Percentiles rank a stretch among this genome's conserved stretches.
Conservation (phyloP, 2,797 vertebrate genomes). For the Melanotaenia nigrans region DNA sequence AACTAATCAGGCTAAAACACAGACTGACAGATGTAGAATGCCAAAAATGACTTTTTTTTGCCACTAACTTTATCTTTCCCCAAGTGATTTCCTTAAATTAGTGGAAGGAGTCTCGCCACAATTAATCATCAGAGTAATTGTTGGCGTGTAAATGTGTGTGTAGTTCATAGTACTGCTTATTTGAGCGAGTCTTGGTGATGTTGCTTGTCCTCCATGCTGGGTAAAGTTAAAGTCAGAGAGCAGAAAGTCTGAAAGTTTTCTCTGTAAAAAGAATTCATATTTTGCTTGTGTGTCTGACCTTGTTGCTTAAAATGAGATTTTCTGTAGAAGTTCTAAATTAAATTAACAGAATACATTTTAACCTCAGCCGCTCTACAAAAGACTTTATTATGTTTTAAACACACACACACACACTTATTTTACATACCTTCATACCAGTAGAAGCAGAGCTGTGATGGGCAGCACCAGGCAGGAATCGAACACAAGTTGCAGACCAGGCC, state of each 20-base stretch:
- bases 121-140: conserved; percentile 67
- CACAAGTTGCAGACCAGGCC: no score
- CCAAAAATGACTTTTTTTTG: conserved; percentile 64
- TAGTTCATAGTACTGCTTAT: conserved; percentile 3
- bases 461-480: no score
- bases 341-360: not conserved
- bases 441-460: not conserved
- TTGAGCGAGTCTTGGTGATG: not conserved
- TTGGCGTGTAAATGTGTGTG: conserved; percentile 46
- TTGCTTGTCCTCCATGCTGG: not conserved
- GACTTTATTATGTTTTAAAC: not conserved
- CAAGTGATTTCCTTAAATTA: conserved; percentile 71
- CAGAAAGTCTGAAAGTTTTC: not conserved
- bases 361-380: not conserved
- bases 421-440: not conserved
- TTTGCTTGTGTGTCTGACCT: conserved; percentile 1
- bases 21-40: conserved; percentile 75
- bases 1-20: conserved; percentile 76
- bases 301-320: not conserved
- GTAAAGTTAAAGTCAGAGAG: not conserved
- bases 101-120: conserved; percentile 56
- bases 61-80: conserved; percentile 61
- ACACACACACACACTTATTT: not conserved
- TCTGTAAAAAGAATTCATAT: not conserved
- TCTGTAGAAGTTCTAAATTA: not conserved